phyloP scores from a whole-genome alignment of 2,113 vertebrate genomes.

The Gnathonemus longibarbis region DNA sequence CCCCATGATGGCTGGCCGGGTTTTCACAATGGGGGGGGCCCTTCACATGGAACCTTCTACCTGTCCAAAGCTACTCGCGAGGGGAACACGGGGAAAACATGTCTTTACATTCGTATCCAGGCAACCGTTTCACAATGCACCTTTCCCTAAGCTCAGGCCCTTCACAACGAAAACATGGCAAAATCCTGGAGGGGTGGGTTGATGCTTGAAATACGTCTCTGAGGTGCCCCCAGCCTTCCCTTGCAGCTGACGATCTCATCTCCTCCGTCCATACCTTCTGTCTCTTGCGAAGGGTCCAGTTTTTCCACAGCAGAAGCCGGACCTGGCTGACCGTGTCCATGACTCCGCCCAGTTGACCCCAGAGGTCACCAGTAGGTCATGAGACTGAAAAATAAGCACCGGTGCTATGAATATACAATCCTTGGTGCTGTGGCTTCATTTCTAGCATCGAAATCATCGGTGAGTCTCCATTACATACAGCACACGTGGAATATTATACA shows the following conservation, averaged over 20 bases:
- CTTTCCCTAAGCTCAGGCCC: background rate
- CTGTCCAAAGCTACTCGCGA: background rate
- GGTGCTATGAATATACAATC: background rate
- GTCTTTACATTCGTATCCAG: background rate
- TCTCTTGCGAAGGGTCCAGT: conserved; percentile 89
- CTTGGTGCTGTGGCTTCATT: background rate
- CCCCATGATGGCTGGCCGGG: background rate
- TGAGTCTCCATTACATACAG: background rate
- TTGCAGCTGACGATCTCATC: background rate
- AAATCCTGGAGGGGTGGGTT: background rate
- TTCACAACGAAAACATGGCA: background rate
- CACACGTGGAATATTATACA: background rate
- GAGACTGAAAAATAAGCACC: conserved; percentile 23
- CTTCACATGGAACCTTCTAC: background rate
- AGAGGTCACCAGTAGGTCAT: conserved; percentile 47
- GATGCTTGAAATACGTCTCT: background rate
- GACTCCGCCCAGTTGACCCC: conserved; percentile 45
- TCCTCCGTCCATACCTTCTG: conserved; percentile 73
- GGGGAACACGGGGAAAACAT: background rate
- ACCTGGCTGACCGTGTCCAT: conserved; percentile 77
- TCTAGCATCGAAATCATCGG: background rate
- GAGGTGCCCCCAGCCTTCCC: background rate
- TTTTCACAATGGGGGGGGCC: background rate
- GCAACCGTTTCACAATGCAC: background rate
- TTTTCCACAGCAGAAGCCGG: conserved; percentile 92